Conservation (phyloP, 2,888 invertebrate species). For the Zelleria hepariella region DNA sequence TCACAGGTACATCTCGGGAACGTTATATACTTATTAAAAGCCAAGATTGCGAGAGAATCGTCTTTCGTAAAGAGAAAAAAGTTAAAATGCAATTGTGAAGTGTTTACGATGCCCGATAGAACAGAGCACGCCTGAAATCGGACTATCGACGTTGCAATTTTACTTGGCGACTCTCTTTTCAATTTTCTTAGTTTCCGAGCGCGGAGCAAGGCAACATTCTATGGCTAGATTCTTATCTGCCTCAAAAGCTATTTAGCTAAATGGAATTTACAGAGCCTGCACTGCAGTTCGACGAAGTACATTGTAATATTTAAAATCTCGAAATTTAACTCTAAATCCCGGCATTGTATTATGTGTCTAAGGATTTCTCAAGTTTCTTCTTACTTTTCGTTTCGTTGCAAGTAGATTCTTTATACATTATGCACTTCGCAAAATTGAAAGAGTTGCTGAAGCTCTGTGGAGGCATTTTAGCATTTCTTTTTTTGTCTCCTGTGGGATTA, state of each 20-base stretch:
- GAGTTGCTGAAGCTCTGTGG: conserved; percentile 18
- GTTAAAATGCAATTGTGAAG: conserved; percentile 19
- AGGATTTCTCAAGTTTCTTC: conserved; percentile 44
- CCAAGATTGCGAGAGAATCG: conserved; percentile 64
- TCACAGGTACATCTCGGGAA: conserved; percentile 68
- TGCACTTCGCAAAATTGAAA: conserved; percentile 55
- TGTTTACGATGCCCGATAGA: conserved; percentile 59
- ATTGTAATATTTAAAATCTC: conserved; percentile 70
- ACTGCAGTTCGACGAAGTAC: conserved; percentile 70
- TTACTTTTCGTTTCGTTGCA: conserved; percentile 25
- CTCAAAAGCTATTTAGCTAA: conserved; percentile 71
- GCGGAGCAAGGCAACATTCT: conserved; percentile 64
- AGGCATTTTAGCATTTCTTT: background rate
- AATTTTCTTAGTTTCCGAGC: conserved; percentile 68
- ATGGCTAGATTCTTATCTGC: conserved; percentile 70
- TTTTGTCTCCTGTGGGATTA: background rate
- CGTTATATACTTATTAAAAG: conserved; percentile 71
- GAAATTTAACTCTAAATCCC: conserved; percentile 62
- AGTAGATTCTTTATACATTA: conserved; percentile 35
- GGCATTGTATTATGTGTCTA: conserved; percentile 57
- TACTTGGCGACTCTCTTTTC: conserved; percentile 68
- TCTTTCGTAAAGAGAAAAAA: conserved; percentile 38
- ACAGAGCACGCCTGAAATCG: conserved; percentile 62
- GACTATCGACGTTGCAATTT: conserved; percentile 58
- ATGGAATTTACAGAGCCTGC: conserved; percentile 72